A percentile compares a stretch with the other conserved stretches of the same genome.
phyloP scores from a whole-genome alignment of 2,888 invertebrate species.

The Tenthredo scrophulariae region DNA sequence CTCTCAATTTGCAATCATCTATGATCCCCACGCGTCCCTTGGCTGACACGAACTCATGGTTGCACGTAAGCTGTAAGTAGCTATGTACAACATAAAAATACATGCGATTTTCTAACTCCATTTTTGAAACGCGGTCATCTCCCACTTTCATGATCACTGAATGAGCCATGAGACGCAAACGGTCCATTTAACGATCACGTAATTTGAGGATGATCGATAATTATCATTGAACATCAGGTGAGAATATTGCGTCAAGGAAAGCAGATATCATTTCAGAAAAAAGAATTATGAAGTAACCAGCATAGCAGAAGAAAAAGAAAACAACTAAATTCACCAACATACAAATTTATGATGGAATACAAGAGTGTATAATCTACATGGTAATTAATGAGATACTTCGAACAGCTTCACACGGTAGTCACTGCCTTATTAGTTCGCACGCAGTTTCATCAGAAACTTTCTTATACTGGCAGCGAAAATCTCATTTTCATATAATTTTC shows the following conservation, averaged over 20 bases:
- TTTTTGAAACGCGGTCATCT: neutral
- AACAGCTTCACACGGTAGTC: slow-evolving; percentile 21
- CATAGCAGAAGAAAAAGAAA: neutral
- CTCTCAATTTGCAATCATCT: slow-evolving; percentile 77
- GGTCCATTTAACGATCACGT: neutral
- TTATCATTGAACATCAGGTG: neutral
- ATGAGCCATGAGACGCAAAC: neutral
- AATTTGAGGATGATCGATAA: neutral
- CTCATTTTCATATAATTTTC: neutral
- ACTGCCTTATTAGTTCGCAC: neutral
- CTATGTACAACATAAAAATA: neutral
- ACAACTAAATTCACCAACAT: neutral
- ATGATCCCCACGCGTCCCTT: slow-evolving; percentile 74
- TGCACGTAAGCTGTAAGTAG: slow-evolving; percentile 39
- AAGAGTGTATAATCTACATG: neutral
- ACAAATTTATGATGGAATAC: neutral
- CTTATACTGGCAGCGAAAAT: neutral
- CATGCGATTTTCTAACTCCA: neutral
- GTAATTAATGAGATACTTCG: neutral
- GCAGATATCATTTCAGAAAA: neutral
- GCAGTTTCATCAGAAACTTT: neutral
- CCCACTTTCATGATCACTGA: neutral
- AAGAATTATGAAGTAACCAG: neutral
- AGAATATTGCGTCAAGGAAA: neutral
- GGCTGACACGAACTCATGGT: slow-evolving; percentile 57